Evolutionary conservation across 2,797 vertebrate species (phyloP), one percentile per base, ranked within the genome.

Genomic region (Enteromius paludinosus): DNA sequence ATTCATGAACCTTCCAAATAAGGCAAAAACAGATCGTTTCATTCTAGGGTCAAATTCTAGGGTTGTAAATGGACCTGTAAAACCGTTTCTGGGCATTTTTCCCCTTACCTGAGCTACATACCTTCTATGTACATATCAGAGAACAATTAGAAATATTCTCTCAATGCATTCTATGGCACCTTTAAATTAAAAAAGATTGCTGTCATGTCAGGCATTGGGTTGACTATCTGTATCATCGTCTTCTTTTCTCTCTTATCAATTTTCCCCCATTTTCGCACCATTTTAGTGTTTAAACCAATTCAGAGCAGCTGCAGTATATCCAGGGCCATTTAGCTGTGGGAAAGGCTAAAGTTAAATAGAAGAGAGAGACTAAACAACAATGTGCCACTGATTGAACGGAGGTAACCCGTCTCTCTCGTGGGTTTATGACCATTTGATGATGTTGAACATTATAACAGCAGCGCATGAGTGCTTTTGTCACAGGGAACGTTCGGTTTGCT

Each of bases 391-490:
- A n/a, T 47, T 82, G 61, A 82, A 65, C 70, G 54, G 17, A 30
- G 80, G 20, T 66, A 65, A 74, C 45, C 15, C 3, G 33, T 54
- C 70, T 54, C 38, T 65, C n/a, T n/a, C 6, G 11, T 12, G 20
- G 11, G 43, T 56, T 66, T 56, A 68, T 74, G 79, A 84, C 83
- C 85, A 76, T 9, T 77, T 76, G 72, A 79, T 72, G 62, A 66
- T 65, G 68, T 30, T 59, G 72, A 43, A 56, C 62, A 70, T 85
- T 84, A 78, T 66, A 64, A 79, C 73, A 56, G 52, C 80, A 80
- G 79, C 75, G 38, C 30, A 49, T n/a, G 6, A 35, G 77, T 43
- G 54, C 75, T 84, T 85, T 88, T 88, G 85, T 88, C 70, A 30
- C 25, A 18, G 61, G 10, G 76, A 72, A 74, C 30, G n/a, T 84